These are phyloP conservation scores for Plagodis dolabraria DNA, from an alignment of 2,888 invertebrate genomes.

Conservation along the genomic window DNA sequence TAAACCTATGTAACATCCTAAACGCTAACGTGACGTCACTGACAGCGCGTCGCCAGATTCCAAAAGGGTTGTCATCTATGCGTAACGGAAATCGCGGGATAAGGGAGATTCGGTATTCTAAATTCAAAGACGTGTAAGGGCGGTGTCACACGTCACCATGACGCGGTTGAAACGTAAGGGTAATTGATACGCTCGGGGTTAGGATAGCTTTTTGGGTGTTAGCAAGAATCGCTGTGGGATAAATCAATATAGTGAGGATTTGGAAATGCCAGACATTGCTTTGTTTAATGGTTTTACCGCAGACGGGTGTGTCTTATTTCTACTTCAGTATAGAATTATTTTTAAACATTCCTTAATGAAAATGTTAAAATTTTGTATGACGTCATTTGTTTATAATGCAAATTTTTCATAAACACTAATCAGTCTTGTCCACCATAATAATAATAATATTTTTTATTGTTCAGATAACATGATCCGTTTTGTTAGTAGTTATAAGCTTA, in stretches of 20 bases:
- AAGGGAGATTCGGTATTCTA: constrained; percentile 45
- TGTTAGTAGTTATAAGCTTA: too few relatives aligned
- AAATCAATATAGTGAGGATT: constrained; percentile 22
- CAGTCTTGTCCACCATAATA: too few relatives aligned
- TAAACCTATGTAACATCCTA: too few relatives aligned
- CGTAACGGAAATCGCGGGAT: constrained; percentile 65
- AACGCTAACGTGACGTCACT: constrained; percentile 30
- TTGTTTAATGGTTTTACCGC: too few relatives aligned
- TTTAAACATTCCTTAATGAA: too few relatives aligned
- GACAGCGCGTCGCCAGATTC: constrained; percentile 48
- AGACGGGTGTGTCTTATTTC: too few relatives aligned
- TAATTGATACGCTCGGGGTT: constrained; percentile 74
- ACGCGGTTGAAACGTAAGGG: constrained; percentile 56
- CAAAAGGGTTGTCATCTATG: constrained; percentile 78
- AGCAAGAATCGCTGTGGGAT: constrained; percentile 35
- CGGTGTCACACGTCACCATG: constrained; percentile 69
- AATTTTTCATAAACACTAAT: too few relatives aligned
- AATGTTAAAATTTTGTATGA: too few relatives aligned
- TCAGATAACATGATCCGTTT: too few relatives aligned
- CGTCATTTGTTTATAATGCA: too few relatives aligned
- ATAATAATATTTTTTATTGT: too few relatives aligned
- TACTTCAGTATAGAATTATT: too few relatives aligned
- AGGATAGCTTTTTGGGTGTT: constrained; percentile 60
- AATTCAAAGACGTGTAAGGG: constrained; percentile 77
- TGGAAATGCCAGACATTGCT: background rate